Percentiles rank a stretch among this genome's conserved stretches.
Conservation (phyloP, 2,888 invertebrate species). For the Alloscopus bannaensis region DNA sequence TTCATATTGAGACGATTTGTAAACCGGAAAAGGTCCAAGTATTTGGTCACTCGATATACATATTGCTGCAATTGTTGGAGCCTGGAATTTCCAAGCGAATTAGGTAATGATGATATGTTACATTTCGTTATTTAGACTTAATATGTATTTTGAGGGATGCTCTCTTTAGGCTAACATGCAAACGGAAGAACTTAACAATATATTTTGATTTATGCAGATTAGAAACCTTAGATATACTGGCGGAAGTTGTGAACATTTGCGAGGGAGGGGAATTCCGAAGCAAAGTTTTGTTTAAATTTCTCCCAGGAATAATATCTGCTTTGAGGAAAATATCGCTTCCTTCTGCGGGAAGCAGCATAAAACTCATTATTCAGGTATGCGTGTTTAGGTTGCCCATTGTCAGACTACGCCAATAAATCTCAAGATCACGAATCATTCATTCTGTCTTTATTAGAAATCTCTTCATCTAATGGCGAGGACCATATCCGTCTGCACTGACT, state of each 20-base stretch:
- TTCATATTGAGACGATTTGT: conserved; percentile 48
- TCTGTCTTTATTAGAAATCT: conserved; percentile 44
- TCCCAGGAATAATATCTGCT: conserved; percentile 67
- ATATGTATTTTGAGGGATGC: no score
- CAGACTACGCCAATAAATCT: no score
- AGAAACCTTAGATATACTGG: conserved; percentile 52
- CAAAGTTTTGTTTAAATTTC: conserved; percentile 63
- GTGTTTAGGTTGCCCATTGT: no score
- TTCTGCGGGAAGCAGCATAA: conserved; percentile 48
- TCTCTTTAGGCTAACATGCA: no score
- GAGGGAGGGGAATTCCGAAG: conserved; percentile 39
- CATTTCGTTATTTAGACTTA: no score
- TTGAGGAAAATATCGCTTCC: conserved; percentile 56
- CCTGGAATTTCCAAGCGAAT: conserved; percentile 39
- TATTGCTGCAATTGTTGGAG: conserved; percentile 57
- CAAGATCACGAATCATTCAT: background rate
- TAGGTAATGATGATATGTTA: no score
- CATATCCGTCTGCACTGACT: conserved; percentile 39
- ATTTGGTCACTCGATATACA: conserved; percentile 65
- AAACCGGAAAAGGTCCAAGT: conserved; percentile 48
- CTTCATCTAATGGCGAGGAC: conserved; percentile 35
- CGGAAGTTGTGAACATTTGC: conserved; percentile 37
- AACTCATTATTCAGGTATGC: conserved; percentile 60
- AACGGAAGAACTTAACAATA: no score
- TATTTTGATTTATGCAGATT: conserved; percentile 52